Evolutionary conservation across 2,113 vertebrate species (phyloP).

Genomic region (Elephas maximus): DNA sequence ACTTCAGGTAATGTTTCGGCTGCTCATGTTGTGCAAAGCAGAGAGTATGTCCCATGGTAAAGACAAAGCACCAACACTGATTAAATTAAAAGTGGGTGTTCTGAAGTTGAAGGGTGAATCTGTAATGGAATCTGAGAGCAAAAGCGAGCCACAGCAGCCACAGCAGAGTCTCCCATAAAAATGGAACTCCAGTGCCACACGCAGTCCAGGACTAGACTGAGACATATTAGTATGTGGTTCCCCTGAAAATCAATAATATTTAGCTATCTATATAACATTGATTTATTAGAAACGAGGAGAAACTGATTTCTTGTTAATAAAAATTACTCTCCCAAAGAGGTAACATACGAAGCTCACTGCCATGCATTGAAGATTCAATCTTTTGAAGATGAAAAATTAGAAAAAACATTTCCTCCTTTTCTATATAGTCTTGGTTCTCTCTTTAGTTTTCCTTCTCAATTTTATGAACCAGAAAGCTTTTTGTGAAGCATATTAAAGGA

Average conservation of each 20-base stretch:
- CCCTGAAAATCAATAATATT: background rate
- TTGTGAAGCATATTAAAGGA: slow-evolving; percentile 30
- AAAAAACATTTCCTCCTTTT: background rate
- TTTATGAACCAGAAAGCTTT: slow-evolving; percentile 48
- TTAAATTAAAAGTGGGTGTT: background rate
- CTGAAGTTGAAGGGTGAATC: background rate
- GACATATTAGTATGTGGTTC: background rate
- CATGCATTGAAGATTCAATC: background rate
- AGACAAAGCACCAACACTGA: background rate
- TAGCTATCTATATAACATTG: background rate
- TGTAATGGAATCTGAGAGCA: background rate
- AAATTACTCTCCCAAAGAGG: background rate
- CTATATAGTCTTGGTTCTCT: background rate
- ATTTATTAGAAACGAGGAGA: background rate
- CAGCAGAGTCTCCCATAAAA: background rate
- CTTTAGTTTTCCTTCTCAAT: background rate
- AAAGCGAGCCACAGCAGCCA: background rate
- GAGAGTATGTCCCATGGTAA: background rate
- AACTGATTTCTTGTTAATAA: background rate
- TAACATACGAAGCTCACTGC: background rate
- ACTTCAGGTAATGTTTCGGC: background rate
- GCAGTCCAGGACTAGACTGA: background rate
- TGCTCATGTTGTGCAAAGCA: background rate
- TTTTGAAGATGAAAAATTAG: slow-evolving; percentile 30
- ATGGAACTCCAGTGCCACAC: background rate